These are phyloP conservation scores for Sesamia inferens DNA, from an alignment of 2,888 invertebrate genomes.

Conservation along the genomic window DNA sequence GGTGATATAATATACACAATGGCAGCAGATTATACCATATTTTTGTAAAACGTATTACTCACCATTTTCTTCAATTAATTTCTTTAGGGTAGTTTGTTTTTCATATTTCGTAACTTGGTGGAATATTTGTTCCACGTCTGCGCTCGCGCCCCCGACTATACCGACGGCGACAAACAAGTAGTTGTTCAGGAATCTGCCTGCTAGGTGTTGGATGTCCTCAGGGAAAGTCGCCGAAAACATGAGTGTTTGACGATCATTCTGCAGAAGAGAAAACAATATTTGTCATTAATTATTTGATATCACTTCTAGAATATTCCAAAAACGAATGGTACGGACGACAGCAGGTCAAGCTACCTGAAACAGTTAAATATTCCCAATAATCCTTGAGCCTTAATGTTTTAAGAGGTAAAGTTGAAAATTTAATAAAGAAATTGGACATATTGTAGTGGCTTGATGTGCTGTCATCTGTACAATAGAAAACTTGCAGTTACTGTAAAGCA, in stretches of 20 bases:
- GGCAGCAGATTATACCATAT: neutral
- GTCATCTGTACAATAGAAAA: neutral
- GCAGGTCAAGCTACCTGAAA: too few species aligned
- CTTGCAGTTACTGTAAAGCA: neutral
- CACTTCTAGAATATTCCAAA: neutral
- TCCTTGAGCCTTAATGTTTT: too few species aligned
- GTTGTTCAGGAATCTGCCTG: slow-evolving; percentile 93
- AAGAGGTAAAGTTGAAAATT: too few species aligned
- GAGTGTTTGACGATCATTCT: slow-evolving; percentile 97
- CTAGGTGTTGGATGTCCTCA: slow-evolving; percentile 97
- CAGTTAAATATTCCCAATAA: too few species aligned
- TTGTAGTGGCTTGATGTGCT: too few species aligned
- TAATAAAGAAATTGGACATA: too few species aligned
- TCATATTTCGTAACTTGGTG: slow-evolving; percentile 92
- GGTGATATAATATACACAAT: too few species aligned
- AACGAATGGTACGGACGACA: neutral
- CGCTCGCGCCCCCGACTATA: slow-evolving; percentile 97
- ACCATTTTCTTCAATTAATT: slow-evolving; percentile 91
- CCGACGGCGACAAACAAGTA: slow-evolving; percentile 98
- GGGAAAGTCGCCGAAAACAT: slow-evolving; percentile 99
- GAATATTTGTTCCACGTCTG: slow-evolving; percentile 96
- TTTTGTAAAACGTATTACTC: slow-evolving; percentile 43
- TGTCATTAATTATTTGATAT: neutral
- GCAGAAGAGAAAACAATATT: slow-evolving; percentile 25
- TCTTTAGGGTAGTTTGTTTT: slow-evolving; percentile 93